Evolutionary conservation across 2,797 vertebrate genomes (phyloP), one percentile per base, ranked within the genome.

Genomic region (Morelia viridis): DNA sequence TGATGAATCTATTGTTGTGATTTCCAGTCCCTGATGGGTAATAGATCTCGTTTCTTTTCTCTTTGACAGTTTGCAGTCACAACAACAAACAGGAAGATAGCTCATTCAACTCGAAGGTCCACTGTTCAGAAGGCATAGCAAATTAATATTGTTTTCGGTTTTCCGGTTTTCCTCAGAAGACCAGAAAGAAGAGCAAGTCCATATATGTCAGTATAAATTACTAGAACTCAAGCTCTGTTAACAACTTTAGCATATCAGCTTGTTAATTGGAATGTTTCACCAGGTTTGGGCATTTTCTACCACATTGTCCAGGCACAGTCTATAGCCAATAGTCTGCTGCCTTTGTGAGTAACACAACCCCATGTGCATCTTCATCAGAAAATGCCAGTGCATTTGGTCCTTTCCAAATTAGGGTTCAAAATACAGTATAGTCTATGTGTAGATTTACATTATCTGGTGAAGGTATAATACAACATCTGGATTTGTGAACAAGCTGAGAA

Each of bases 191-290:
- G 12, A 17, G 57, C 62, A 91, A 83, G 88, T 91, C 58, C 86
- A 91, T 58, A 80, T 62, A 88, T 62, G 91, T 91, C 85, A 53
- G 85, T 24, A 91, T 88, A 46, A 88, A 91, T 91, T 80, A 83
- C 57, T 88, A 2, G 41, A 91, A 76, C 68, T 80, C 46, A 22
- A 62, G 57, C 41, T 80, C 85, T 80, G 85, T 58, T 80, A 88
- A 80, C 85, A 53, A 80, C 57, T 35, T 88, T 80, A 91, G 91
- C 65, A 88, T 88, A 61, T 87, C 60, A 61, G 53, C 26, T 80
- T 62, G 65, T 88, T 80, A 87, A 80, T 62, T 88, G 41, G 85
- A 58, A 87, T 76, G 46, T 80, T 80, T 71, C 65, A n/a, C 26
- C 58, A 87, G 71, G 41, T 76, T 76, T 15, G 0, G 26, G 46